Evolutionary conservation across 2,888 invertebrate species (phyloP).

Genomic region (Aspidiotus destructor): DNA sequence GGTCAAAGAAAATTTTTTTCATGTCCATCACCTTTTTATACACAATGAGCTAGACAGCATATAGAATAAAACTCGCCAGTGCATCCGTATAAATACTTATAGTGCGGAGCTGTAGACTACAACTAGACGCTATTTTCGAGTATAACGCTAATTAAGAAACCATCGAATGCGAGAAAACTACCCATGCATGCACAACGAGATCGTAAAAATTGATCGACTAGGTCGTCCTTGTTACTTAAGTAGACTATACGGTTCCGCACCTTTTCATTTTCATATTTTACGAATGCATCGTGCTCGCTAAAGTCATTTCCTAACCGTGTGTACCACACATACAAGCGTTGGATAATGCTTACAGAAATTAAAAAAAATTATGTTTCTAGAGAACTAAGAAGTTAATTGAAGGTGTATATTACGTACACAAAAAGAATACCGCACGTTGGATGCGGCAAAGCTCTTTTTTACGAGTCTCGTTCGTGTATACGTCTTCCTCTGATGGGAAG

Average conservation of each 20-base stretch:
- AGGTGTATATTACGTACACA: too few species aligned
- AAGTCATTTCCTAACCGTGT: too few species aligned
- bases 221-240: neutral
- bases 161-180: neutral
- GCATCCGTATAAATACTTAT: neutral
- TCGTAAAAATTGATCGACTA: slow-evolving; percentile 4
- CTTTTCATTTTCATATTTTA: slow-evolving; percentile 2
- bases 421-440: too few species aligned
- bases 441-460: too few species aligned
- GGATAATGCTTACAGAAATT: too few species aligned
- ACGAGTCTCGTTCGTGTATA: too few species aligned
- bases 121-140: neutral
- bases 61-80: neutral
- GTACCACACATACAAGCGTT: too few species aligned
- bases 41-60: neutral
- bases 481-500: too few species aligned
- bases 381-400: too few species aligned
- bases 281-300: neutral
- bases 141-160: neutral
- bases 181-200: neutral
- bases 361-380: too few species aligned
- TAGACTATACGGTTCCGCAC: neutral
- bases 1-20: neutral
- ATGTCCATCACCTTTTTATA: neutral
- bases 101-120: neutral